Base-by-base conservation (phyloP, 2,113 vertebrate species). In the Scartelaos histophorus region DNA sequence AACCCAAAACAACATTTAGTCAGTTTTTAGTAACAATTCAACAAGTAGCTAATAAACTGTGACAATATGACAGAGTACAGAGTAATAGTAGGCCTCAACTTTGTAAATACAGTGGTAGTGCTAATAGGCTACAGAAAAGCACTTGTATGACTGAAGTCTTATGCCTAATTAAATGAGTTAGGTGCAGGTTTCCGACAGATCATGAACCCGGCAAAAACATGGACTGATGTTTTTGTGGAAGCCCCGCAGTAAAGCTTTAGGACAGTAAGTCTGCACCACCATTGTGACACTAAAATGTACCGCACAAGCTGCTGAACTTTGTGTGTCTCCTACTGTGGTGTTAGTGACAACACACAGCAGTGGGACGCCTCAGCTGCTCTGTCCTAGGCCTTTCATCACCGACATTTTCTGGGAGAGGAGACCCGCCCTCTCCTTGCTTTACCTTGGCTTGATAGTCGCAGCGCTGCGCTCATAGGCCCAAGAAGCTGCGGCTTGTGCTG, bases 391-490 rank as follows among this genome's bases (percentile, higher is more conserved):
- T 68, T 85, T 79, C 84, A 91, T 89, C 88, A 89, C 86, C 91
- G 94, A 92, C 64, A 88, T 95, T 94, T 93, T 88, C 89, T 90
- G 82, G 58, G 84, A 85, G 87, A 90, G 90, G 77, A 85, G 81
- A 92, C 87, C 88, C 89, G 82, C 89, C 89, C 88, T 81, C 90
- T 81, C 76, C 79, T 82, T 87, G 89, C 83, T 81, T 92, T 95
- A 92, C 96, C 96, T 97, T 87, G 95, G 93, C 88, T 96, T 96
- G 83, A 94, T 91, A 91, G 87, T 92, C 62, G 89, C 90, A 19
- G 92, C 79, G 87, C 87, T 90, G 87, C 94, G 94, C 71, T 96
- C 95, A 94, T 96, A 97, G 95, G 96, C 96, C 96, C 96, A 98
- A 86, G 93, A 92, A 87, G 88, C 95, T 79, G 92, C 93, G 93